Evolutionary conservation across 2,797 vertebrate species (phyloP).

Genomic region (Liparis tanakae): DNA sequence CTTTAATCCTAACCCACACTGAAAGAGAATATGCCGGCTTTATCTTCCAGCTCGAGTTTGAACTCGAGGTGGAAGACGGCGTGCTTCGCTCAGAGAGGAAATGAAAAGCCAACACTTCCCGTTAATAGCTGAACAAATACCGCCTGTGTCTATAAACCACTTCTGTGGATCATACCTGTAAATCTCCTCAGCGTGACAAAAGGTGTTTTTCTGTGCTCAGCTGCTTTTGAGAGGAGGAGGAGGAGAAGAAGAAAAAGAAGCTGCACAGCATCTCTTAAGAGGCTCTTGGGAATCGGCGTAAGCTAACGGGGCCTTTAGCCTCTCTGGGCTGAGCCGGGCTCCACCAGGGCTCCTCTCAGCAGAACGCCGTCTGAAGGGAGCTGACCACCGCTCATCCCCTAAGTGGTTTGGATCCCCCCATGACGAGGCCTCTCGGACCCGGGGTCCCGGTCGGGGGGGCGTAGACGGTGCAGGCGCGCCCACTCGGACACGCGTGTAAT

Average conservation of each 20-base stretch:
- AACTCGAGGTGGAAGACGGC: not conserved
- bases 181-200: slow-evolving; percentile 61
- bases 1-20: not conserved
- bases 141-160: slow-evolving; percentile 13
- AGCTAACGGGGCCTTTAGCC: slow-evolving; percentile 71
- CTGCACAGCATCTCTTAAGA: slow-evolving; percentile 59
- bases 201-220: slow-evolving; percentile 70
- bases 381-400: slow-evolving; percentile 61
- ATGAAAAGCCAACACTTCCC: slow-evolving; percentile 9
- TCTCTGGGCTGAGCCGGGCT: slow-evolving; percentile 68
- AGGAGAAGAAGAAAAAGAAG: slow-evolving; percentile 19
- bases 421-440: slow-evolving; percentile 39
- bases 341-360: slow-evolving; percentile 47
- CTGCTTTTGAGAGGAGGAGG: slow-evolving; percentile 50
- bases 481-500: slow-evolving; percentile 24
- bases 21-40: not conserved
- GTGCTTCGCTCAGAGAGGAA: not conserved
- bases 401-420: slow-evolving; percentile 52
- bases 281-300: slow-evolving; percentile 65
- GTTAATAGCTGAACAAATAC: slow-evolving; percentile 18
- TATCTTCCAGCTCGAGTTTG: not conserved
- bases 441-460: slow-evolving; percentile 17
- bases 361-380: slow-evolving; percentile 61
- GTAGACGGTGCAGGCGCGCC: not conserved
- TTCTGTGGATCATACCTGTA: slow-evolving; percentile 30